Conservation (phyloP, 2,113 vertebrate species). For the Anseranas semipalmata region DNA sequence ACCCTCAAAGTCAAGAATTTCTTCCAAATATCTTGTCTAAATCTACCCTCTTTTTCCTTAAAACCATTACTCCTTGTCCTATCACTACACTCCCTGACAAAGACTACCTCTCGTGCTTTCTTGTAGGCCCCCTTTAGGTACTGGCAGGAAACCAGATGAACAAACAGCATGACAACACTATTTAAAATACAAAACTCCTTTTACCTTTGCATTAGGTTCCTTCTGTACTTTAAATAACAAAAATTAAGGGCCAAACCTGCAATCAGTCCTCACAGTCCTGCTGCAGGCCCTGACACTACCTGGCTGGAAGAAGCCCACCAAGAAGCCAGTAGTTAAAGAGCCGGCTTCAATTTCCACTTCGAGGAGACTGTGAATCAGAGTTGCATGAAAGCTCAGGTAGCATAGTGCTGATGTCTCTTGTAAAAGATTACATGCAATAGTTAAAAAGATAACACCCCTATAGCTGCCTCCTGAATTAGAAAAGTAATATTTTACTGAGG, state of each 20-base stretch:
- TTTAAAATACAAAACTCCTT: background rate
- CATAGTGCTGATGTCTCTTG: background rate
- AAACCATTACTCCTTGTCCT: too few relatives aligned
- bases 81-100: too few relatives aligned
- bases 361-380: background rate
- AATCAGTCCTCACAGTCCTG: background rate
- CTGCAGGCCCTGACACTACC: background rate
- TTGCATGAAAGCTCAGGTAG: background rate
- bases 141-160: background rate
- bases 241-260: background rate
- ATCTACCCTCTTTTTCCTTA: too few relatives aligned
- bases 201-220: background rate
- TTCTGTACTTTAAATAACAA: background rate
- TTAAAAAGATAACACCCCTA: background rate
- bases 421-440: background rate
- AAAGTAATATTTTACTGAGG: background rate
- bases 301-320: background rate
- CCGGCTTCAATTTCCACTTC: background rate
- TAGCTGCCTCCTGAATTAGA: background rate
- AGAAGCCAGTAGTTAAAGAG: background rate
- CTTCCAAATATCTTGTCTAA: too few relatives aligned
- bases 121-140: too few relatives aligned
- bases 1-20: too few relatives aligned
- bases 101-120: too few relatives aligned
- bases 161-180: fast-evolving